Percentiles rank a stretch among this genome's conserved stretches.
phyloP scores from a whole-genome alignment of 2,888 invertebrate genomes.

The Gerosis bhagava region DNA sequence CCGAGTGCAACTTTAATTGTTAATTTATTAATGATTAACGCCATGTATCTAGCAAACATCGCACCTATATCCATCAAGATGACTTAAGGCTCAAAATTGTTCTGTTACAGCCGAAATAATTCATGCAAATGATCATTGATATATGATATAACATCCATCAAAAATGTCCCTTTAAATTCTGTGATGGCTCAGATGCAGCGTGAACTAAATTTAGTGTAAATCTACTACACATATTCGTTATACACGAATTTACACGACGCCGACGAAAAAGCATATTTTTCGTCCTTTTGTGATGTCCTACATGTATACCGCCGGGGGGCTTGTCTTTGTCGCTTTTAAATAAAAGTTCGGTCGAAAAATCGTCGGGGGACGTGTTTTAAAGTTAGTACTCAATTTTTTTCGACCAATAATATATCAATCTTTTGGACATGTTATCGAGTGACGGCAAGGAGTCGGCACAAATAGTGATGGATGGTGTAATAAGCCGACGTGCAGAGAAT shows the following conservation, averaged over 20 bases:
- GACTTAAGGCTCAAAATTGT: too few relatives aligned
- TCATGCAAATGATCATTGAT: too few relatives aligned
- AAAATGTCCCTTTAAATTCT: too few relatives aligned
- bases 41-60: too few relatives aligned
- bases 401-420: slow-evolving; percentile 38
- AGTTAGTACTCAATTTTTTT: slow-evolving; percentile 19
- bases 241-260: slow-evolving; percentile 7
- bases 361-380: slow-evolving; percentile 14
- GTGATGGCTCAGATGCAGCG: too few relatives aligned
- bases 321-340: slow-evolving; percentile 18
- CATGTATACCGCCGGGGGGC: slow-evolving; percentile 8
- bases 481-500: slow-evolving; percentile 25
- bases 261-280: slow-evolving; percentile 14
- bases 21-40: too few relatives aligned
- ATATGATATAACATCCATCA: too few relatives aligned
- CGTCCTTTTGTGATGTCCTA: slow-evolving; percentile 12
- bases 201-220: too few relatives aligned
- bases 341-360: slow-evolving; percentile 16
- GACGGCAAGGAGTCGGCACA: slow-evolving; percentile 32
- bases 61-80: too few relatives aligned
- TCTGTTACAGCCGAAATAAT: too few relatives aligned
- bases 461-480: slow-evolving; percentile 40
- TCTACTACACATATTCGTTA: too few relatives aligned
- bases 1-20: too few relatives aligned
- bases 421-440: slow-evolving; percentile 29